Percentiles rank a stretch among this genome's conserved stretches.
These are phyloP conservation scores for Nesoenas mayeri DNA, from an alignment of 2,113 vertebrate species.

Conservation along the genomic window DNA sequence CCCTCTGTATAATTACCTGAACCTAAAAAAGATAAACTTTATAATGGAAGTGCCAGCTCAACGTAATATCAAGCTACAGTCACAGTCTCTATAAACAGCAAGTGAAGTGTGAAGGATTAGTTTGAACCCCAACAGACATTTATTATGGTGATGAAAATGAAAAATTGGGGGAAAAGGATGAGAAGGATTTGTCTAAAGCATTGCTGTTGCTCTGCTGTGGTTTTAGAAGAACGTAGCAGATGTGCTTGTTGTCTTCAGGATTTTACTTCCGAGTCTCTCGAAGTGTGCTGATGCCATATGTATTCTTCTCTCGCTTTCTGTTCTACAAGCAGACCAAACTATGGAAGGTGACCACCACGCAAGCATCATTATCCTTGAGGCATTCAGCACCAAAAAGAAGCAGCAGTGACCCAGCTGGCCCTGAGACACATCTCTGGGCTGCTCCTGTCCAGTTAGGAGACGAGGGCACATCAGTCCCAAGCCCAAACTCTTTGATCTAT, in stretches of 20 bases:
- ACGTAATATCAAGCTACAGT: neutral
- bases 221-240: neutral
- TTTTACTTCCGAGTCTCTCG: neutral
- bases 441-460: rapidly evolving
- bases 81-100: neutral
- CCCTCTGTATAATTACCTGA: neutral
- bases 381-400: neutral
- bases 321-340: neutral
- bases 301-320: neutral
- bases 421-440: neutral
- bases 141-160: neutral
- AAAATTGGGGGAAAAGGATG: neutral
- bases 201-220: rapidly evolving
- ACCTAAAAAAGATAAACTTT: neutral
- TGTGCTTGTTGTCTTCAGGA: neutral
- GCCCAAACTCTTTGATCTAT: rapidly evolving
- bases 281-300: rapidly evolving
- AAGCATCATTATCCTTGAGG: rapidly evolving
- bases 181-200: neutral
- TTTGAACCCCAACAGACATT: neutral
- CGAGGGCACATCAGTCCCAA: neutral
- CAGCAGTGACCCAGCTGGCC: neutral
- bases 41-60: neutral
- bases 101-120: neutral
- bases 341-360: rapidly evolving